phyloP scores from a whole-genome alignment of 2,113 vertebrate species.

The Meleagris gallopavo region DNA sequence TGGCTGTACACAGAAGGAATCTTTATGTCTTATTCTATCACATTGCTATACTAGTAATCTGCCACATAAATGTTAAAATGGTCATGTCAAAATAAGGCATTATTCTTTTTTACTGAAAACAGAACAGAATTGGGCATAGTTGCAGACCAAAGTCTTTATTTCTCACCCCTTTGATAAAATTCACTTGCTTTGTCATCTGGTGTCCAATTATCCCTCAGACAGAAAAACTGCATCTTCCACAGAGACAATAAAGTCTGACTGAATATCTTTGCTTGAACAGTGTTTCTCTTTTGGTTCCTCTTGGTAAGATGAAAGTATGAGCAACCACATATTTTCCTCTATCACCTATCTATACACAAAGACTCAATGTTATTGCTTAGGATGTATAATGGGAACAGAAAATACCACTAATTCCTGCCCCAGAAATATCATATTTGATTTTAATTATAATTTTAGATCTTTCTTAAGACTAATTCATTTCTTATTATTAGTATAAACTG shows the following conservation, averaged over 20 bases:
- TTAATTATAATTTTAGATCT: slow-evolving; percentile 28
- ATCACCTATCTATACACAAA: slow-evolving; percentile 13
- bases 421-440: slow-evolving; percentile 33
- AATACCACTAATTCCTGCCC: slow-evolving; percentile 1
- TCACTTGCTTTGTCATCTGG: slow-evolving; percentile 11
- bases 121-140: slow-evolving; percentile 5
- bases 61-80: not conserved
- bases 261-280: not conserved
- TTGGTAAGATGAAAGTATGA: not conserved
- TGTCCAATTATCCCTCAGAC: slow-evolving; percentile 4
- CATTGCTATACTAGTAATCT: not conserved
- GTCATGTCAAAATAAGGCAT: not conserved
- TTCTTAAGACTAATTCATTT: not conserved
- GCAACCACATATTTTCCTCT: not conserved
- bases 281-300: not conserved
- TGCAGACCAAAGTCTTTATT: slow-evolving; percentile 6
- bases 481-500: slow-evolving; percentile 28
- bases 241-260: not conserved
- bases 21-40: not conserved
- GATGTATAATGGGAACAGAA: slow-evolving; percentile 17
- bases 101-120: not conserved
- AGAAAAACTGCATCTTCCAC: slow-evolving; percentile 15
- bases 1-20: not conserved
- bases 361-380: not conserved
- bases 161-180: slow-evolving; percentile 15